Base-by-base conservation (phyloP, 2,113 vertebrate genomes). In the Odontesthes bonariensis region DNA sequence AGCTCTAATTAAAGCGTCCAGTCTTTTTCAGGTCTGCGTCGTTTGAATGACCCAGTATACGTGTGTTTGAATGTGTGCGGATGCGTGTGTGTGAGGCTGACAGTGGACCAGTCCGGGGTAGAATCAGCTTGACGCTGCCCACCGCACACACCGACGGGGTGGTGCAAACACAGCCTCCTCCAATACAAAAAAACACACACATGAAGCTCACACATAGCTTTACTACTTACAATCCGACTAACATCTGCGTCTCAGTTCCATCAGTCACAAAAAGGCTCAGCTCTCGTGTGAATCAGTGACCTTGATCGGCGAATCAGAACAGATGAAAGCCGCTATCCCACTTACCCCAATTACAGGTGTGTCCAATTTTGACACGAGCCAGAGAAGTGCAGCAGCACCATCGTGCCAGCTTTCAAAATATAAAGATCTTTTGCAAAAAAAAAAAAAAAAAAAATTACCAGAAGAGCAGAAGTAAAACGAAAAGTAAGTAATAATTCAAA, bases 31-130 rank as follows among this genome's bases (percentile, higher is more conserved):
- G 71, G 53, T 78, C 81, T 73, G 44, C 56, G 42, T 83, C 47
- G 38, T 64, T 75, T 53, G 38, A 17, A 64, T 47, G 80, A 65
- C 9, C 38, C 11, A 12, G 38, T 71, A 55, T 54, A 9, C 66
- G 47, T 56, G 49, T 42, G 44, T 56, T 42, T n/a, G 10, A 10
- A 8, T 73, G 44, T 60, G 9, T 32, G 17, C 46, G 49, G 14
- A 13, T 52, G 7, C 57, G 22, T 53, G 33, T 62, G 53, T 54
- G 53, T 70, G 46, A 4, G 77, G 62, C 35, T 67, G 73, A 23
- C 62, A 87, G 63, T 70, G 78, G 71, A 88, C 84, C 84, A 76
- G 81, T 78, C 74, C 77, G 22, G 31, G 77, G 59, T 46, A 67
- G 67, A 58, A 65, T 59, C 54, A 72, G 78, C 71, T 71, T 58